A percentile compares a stretch with the other conserved stretches of the same genome.
Conservation (phyloP, 2,797 vertebrate genomes). For the Iguana delicatissima region DNA sequence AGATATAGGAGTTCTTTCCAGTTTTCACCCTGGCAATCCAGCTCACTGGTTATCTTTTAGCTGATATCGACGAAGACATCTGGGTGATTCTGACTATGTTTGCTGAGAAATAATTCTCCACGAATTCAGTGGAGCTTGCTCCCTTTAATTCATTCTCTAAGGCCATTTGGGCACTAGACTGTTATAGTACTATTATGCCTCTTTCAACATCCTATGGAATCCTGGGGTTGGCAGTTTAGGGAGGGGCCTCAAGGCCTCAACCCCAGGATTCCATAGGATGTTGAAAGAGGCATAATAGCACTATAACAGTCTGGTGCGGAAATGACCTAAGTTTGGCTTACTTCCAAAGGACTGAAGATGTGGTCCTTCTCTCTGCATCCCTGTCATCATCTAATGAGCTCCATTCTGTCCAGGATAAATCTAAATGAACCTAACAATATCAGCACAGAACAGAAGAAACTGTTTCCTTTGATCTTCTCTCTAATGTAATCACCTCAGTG, state of each 20-base stretch:
- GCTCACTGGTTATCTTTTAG: neutral
- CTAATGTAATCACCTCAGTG: neutral
- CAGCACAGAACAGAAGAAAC: constrained; percentile 13
- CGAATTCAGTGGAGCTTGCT: neutral
- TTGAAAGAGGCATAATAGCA: too few relatives aligned
- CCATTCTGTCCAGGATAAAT: neutral
- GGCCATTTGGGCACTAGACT: too few relatives aligned
- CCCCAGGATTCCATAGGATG: too few relatives aligned
- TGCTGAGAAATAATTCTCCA: neutral
- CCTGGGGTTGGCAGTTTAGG: too few relatives aligned
- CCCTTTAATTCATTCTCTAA: neutral
- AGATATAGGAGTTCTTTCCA: too few relatives aligned
- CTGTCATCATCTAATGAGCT: neutral
- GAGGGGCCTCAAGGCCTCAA: too few relatives aligned
- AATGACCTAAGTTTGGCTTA: too few relatives aligned
- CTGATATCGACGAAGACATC: neutral
- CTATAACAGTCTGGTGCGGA: too few relatives aligned
- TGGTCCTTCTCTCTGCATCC: neutral
- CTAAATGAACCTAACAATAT: neutral
- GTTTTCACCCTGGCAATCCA: too few relatives aligned
- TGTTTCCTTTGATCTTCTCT: neutral
- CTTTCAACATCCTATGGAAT: too few relatives aligned
- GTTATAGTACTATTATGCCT: too few relatives aligned
- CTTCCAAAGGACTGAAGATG: neutral
- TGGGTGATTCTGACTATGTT: neutral